Evolutionary conservation across 2,888 invertebrate genomes (phyloP), one percentile per base, ranked within the genome.

Genomic region (Margaritifera margaritifera): DNA sequence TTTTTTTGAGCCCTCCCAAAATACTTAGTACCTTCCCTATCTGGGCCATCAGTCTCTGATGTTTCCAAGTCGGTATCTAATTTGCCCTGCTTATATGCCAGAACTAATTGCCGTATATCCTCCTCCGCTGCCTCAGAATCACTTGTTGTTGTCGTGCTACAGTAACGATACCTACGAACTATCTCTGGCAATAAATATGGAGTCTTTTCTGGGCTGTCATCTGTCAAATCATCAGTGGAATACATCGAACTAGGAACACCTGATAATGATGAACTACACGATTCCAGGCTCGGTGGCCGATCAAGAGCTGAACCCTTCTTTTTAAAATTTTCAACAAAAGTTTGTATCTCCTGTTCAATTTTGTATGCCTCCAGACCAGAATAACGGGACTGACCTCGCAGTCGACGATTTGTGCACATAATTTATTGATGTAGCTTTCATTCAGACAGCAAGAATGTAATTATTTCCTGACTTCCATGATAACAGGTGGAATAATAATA

Each of bases 321-420:
- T 64, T 83, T 83, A 70, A 86, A 86, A 64, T 82, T 84, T 70
- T 86, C 85, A 56, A 86, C 82, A 77, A 86, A 86, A 57, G 78
- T 82, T 69, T 85, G 84, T 63, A 86, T 86, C 64, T 85, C 84
- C 64, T 84, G 80, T 69, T 86, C 86, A 54, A 86, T 84, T 73
- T 85, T 81, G 61, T 74, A 77, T 42, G 77, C 77, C 60, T 77
- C 77, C n/a, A 74, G 62, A 20, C 77, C 77, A 50, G 68, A 68
- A 58, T 77, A 77, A 62, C 77, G 63, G 42, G 42, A 15, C 65
- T 77, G 77, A 51, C 77, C 77, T 50, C 77, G 60, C 22, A 77
- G 72, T 58, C 72, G 65, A 62, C 72, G 77, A 31, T 68, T 66
- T 55, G 72, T 55, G 55, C 24, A 24, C 55, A 24, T 55, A 24